A percentile compares a stretch with the other conserved stretches of the same genome.
phyloP scores from a whole-genome alignment of 2,113 vertebrate genomes.

The Phalacrocorax brasilianus region DNA sequence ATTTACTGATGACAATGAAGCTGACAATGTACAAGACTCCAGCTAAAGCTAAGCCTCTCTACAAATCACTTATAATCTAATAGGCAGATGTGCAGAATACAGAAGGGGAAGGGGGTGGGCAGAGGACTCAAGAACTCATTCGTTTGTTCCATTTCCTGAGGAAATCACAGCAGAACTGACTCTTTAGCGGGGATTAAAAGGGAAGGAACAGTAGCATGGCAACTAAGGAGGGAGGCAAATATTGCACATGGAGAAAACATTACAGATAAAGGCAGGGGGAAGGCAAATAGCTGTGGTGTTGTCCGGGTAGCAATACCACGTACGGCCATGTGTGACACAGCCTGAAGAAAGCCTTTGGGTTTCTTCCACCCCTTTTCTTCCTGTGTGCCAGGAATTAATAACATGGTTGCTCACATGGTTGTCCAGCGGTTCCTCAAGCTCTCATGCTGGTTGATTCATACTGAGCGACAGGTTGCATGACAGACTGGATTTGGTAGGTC shows the following conservation, averaged over 20 bases:
- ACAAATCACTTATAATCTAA: conserved; percentile 40
- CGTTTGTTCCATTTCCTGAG: conserved; percentile 51
- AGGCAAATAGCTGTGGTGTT: neutral
- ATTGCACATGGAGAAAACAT: neutral
- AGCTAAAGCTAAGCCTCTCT: conserved; percentile 33
- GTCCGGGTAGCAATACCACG: neutral
- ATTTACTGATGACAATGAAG: conserved; percentile 34
- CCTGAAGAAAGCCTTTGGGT: neutral
- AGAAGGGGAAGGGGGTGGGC: neutral
- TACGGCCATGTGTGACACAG: neutral
- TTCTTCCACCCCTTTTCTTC: neutral
- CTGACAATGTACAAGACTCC: conserved; percentile 4
- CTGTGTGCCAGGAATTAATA: neutral
- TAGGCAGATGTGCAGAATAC: conserved; percentile 18
- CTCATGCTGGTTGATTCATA: neutral
- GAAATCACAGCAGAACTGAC: conserved; percentile 23
- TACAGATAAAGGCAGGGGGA: neutral
- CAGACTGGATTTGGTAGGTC: neutral
- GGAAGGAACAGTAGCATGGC: neutral
- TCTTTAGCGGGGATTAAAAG: neutral
- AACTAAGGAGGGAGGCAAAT: conserved; percentile 13
- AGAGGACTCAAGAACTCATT: conserved; percentile 16
- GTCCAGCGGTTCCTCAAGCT: neutral
- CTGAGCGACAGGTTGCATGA: neutral
- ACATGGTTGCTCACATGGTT: neutral